Percentiles rank a stretch among this genome's conserved stretches.
Conservation (phyloP, 2,113 vertebrate species). For the Phylloscopus trochilus region DNA sequence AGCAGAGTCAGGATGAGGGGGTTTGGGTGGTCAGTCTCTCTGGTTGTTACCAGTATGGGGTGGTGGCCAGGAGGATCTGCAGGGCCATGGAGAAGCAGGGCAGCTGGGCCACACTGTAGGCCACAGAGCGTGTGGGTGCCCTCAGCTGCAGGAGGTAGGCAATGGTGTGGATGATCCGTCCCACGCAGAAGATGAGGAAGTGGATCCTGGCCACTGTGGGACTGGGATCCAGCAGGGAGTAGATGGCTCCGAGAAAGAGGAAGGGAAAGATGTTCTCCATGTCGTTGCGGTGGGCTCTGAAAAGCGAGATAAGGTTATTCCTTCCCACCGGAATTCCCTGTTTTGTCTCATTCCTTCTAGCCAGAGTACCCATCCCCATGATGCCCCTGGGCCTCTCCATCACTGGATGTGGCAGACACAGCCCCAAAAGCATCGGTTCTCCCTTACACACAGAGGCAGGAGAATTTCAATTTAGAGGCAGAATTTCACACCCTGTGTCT, state of each 20-base stretch:
- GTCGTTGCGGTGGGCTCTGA: constrained; percentile 89
- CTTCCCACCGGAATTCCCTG: neutral
- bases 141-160: constrained; percentile 84
- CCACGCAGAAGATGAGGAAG: constrained; percentile 84
- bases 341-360: neutral
- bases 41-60: constrained; percentile 63
- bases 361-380: neutral
- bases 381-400: neutral
- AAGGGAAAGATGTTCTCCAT: constrained; percentile 96
- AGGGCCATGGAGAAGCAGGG: constrained; percentile 92
- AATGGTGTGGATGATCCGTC: constrained; percentile 80
- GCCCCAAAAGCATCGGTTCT: neutral
- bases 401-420: neutral
- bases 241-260: constrained; percentile 90
- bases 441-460: neutral
- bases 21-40: rapidly evolving
- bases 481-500: neutral
- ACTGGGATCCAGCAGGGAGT: constrained; percentile 83
- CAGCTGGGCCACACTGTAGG: constrained; percentile 86
- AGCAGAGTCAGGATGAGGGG: neutral
- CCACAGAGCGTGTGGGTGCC: constrained; percentile 84
- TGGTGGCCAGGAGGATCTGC: constrained; percentile 81
- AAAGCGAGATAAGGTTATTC: neutral
- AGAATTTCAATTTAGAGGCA: neutral
- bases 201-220: constrained; percentile 81